Percentiles rank a stretch among this genome's conserved stretches.
Conservation (phyloP, 2,888 invertebrate species). For the Caenorhabditis virilis region DNA sequence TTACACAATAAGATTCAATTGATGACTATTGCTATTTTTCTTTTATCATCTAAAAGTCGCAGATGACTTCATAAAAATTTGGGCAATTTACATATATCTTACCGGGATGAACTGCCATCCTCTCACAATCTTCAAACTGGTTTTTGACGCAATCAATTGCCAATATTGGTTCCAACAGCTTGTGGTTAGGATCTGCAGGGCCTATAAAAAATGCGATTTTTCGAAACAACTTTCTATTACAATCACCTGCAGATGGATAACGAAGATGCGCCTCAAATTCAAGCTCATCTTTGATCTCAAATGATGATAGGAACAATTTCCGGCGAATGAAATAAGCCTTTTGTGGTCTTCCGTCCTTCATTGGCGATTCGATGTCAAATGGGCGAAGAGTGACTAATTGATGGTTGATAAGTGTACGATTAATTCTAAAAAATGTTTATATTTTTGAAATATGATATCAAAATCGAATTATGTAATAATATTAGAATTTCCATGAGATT, state of each 20-base stretch:
- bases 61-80: too few species aligned
- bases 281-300: constrained; percentile 18
- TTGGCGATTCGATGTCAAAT: constrained; percentile 1
- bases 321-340: constrained; percentile 3
- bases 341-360: constrained; percentile 1
- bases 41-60: too few species aligned
- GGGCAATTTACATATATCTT: too few species aligned
- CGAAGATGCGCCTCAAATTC: constrained; percentile 5
- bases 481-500: too few species aligned
- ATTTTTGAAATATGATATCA: too few species aligned
- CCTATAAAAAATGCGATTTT: too few species aligned
- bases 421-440: constrained; percentile 3
- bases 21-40: too few species aligned
- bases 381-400: background rate
- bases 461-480: too few species aligned
- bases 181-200: too few species aligned
- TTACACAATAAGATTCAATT: too few species aligned
- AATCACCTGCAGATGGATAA: constrained; percentile 7
- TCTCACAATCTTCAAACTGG: constrained; percentile 1
- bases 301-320: constrained; percentile 16
- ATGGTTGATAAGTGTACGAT: constrained; percentile 1
- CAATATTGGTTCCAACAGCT: background rate
- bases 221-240: too few species aligned
- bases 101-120: background rate
- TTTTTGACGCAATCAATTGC: constrained; percentile 5